Evolutionary conservation across 2,888 invertebrate genomes (phyloP), one percentile per base, ranked within the genome.

Genomic region (Macrostomum cliftonense): DNA sequence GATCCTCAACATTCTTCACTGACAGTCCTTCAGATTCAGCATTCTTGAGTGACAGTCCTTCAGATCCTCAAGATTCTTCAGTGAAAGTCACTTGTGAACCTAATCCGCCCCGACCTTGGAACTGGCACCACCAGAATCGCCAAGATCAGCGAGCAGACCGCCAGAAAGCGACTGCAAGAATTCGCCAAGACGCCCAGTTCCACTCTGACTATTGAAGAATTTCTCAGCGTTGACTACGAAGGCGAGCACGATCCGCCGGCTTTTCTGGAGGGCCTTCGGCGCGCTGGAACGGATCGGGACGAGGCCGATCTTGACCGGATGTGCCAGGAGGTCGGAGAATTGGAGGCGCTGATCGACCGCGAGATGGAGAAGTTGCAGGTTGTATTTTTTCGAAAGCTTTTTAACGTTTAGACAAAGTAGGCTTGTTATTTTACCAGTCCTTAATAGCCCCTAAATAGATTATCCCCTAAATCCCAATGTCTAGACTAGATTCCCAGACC

Each of bases 141-240:
- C 17, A 37, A 47, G 13, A 38, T 51, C 42, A 51, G 50, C 14
- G 21, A 51, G 43, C 36, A 40, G 39, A 52, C 52, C 16, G 48
- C 48, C 4, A 12, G 51, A 13, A 53, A 46, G 14, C 53, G 45
- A 52, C 74, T 97, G 39, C 77, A 82, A 28, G 97, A 97, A 73
- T 97, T 97, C 68, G 87, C 88, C 0, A 87, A 88, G 59, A 97
- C 97, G 0, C 89, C 95, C 0, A 88, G 91, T 12, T 87, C 91
- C 62, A 80, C 82, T 11, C 73, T 97, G 47, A 93, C 95, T 0
- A 74, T 93, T 21, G 91, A 95, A 58, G 93, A 97, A 73, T 97
- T 97, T 66, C 83, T 89, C 80, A 83, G 82, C 0, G 85, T 95
- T 1, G 93, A 97, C 66, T 73, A 97, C 57, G 91, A 93, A 65